Percentiles rank a stretch among this genome's conserved stretches.
These are phyloP conservation scores for Eubasilissa splendida DNA, from an alignment of 2,888 invertebrate genomes.

Conservation along the genomic window DNA sequence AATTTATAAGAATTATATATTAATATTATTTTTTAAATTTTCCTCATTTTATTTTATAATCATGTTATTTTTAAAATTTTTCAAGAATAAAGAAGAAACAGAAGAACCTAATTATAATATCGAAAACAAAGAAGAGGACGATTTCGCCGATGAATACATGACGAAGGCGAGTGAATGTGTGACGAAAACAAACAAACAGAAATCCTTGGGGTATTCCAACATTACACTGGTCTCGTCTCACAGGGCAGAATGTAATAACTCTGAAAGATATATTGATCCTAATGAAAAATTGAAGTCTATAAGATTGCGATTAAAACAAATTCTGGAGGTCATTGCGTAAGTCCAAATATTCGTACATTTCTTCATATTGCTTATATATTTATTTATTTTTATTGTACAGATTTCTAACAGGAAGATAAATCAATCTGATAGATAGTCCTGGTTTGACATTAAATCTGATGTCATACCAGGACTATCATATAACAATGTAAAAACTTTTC, in stretches of 20 bases:
- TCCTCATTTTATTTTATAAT: too few species aligned
- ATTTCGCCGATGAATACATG: constrained; percentile 27
- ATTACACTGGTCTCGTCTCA: constrained; percentile 37
- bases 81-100: constrained; percentile 25
- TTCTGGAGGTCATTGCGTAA: constrained; percentile 65
- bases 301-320: constrained; percentile 64
- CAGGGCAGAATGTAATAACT: constrained; percentile 21
- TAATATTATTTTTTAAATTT: too few species aligned
- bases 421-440: too few species aligned
- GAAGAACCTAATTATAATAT: constrained; percentile 27
- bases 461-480: too few species aligned
- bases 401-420: too few species aligned
- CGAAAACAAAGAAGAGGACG: constrained; percentile 28
- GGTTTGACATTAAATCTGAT: too few species aligned
- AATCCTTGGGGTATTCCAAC: constrained; percentile 35
- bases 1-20: background rate
- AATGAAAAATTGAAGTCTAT: constrained; percentile 66
- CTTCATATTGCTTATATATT: background rate
- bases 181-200: constrained; percentile 19
- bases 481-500: too few species aligned
- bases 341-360: constrained; percentile 1
- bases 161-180: constrained; percentile 38
- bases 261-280: constrained; percentile 32
- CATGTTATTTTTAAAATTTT: background rate
- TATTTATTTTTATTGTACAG: background rate